Conservation (phyloP, 92 coral and sea anemone species). For the Galaxea fascicularis region DNA sequence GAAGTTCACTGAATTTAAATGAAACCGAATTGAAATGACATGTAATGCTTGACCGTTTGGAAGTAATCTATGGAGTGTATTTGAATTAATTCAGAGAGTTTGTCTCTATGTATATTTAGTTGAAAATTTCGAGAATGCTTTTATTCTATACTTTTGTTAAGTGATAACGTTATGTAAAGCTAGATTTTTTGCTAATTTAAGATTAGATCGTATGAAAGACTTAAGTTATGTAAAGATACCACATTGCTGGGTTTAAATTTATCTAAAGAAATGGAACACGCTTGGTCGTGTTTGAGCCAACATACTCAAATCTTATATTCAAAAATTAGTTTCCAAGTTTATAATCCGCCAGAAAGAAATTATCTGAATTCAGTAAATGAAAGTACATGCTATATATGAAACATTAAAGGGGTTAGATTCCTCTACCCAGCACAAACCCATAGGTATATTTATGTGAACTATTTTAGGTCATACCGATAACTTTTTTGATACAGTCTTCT, state of each 20-base stretch:
- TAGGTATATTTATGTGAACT: constrained; percentile 96
- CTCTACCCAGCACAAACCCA: constrained; percentile 74
- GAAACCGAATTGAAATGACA: constrained; percentile 52
- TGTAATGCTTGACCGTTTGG: constrained; percentile 53
- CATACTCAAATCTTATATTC: constrained; percentile 50
- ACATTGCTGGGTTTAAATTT: constrained; percentile 69
- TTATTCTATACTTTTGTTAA: constrained; percentile 64
- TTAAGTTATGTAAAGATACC: constrained; percentile 77
- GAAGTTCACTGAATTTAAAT: constrained; percentile 60
- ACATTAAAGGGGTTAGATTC: constrained; percentile 62
- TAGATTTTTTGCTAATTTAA: constrained; percentile 77
- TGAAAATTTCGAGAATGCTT: constrained; percentile 53
- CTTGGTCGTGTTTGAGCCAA: constrained; percentile 48
- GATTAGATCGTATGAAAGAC: constrained; percentile 68
- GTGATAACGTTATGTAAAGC: constrained; percentile 78
- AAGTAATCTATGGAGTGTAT: constrained; percentile 67
- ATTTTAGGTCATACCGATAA: constrained; percentile 89
- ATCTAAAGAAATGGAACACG: constrained; percentile 46
- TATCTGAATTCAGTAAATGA: constrained; percentile 58
- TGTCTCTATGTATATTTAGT: constrained; percentile 58
- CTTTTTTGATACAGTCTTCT: constrained; percentile 89
- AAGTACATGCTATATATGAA: constrained; percentile 67
- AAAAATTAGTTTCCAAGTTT: constrained; percentile 58
- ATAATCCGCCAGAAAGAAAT: constrained; percentile 55
- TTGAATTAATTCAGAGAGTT: constrained; percentile 54